Percentiles rank a stretch among this genome's conserved stretches.
phyloP scores from a whole-genome alignment of 2,113 vertebrate genomes.

The Ochotona princeps region DNA sequence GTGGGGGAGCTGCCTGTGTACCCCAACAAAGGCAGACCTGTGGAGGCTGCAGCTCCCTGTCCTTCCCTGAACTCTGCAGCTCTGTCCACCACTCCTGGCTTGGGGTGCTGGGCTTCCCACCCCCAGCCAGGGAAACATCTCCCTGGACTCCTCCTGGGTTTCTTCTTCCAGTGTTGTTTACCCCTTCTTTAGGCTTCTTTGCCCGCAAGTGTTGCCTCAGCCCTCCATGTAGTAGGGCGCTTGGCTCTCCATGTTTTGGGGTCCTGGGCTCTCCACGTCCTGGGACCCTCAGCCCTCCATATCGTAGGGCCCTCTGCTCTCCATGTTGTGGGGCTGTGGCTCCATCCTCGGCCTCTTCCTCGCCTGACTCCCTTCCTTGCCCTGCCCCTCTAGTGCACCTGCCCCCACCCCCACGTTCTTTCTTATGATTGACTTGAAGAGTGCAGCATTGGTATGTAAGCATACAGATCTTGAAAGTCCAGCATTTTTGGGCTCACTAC shows the following conservation, averaged over 20 bases:
- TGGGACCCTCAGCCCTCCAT: too few species aligned
- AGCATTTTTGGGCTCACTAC: neutral
- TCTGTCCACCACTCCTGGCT: neutral
- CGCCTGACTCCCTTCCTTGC: too few species aligned
- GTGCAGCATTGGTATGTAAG: constrained; percentile 28
- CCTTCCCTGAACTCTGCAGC: neutral
- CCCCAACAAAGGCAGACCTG: too few species aligned
- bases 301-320: neutral
- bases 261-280: too few species aligned
- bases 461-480: neutral
- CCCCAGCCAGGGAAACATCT: neutral
- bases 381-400: neutral
- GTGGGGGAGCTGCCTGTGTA: neutral
- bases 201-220: neutral
- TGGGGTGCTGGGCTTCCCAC: too few species aligned
- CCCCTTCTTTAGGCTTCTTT: neutral
- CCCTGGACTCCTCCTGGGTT: neutral
- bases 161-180: neutral
- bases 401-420: neutral
- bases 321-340: neutral
- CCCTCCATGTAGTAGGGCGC: too few species aligned
- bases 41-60: too few species aligned
- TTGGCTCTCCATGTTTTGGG: too few species aligned
- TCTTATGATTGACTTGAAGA: constrained; percentile 37
- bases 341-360: neutral